Percentiles rank a stretch among this genome's conserved stretches.
Conservation (phyloP, 2,797 vertebrate species). For the Eremophila alpestris region DNA sequence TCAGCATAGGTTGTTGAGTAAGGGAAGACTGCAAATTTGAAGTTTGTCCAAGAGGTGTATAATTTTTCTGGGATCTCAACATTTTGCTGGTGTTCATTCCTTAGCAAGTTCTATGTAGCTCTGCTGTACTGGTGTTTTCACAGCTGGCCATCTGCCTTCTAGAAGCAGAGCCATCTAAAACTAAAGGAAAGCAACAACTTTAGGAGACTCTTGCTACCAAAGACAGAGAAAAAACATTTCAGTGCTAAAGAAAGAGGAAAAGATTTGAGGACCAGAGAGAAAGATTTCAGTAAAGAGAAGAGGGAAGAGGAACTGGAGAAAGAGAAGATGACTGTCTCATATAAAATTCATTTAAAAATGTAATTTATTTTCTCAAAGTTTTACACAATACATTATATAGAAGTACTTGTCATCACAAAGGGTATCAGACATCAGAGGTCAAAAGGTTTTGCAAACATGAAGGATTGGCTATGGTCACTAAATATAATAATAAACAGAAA, state of each 20-base stretch:
- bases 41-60: neutral
- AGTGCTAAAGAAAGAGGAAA: neutral
- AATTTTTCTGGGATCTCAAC: neutral
- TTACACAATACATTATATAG: neutral
- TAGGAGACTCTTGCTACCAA: neutral
- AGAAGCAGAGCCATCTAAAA: neutral
- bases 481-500: neutral
- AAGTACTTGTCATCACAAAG: neutral
- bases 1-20: neutral
- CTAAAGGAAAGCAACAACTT: neutral
- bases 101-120: neutral
- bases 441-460: neutral
- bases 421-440: neutral
- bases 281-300: neutral
- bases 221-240: neutral
- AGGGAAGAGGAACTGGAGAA: neutral
- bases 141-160: neutral
- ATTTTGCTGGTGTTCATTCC: neutral
- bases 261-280: neutral
- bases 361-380: neutral
- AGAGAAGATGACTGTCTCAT: rapidly evolving
- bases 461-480: neutral
- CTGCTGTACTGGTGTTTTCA: neutral
- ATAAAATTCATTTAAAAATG: rapidly evolving
- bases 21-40: neutral